phyloP scores from a whole-genome alignment of 2,888 invertebrate species.

The Brachyptera putata region DNA sequence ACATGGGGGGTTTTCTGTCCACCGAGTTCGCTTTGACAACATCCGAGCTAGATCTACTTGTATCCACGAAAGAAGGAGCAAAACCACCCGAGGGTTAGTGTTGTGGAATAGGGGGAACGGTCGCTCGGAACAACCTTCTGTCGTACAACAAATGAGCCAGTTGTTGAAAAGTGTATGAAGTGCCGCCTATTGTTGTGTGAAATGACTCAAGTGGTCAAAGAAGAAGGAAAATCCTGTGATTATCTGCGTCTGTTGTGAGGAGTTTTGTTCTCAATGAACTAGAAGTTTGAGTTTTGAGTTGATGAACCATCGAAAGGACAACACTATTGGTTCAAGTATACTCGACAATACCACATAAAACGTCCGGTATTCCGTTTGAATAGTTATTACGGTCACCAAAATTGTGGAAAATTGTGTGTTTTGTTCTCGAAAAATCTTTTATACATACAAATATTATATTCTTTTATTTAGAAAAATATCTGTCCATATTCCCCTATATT shows the following conservation, averaged over 20 bases:
- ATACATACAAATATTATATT: too few species aligned
- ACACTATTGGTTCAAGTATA: background rate
- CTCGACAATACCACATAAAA: conserved; percentile 1
- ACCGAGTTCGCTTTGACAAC: conserved; percentile 11
- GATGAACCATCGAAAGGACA: conserved; percentile 21
- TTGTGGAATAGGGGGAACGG: too few species aligned
- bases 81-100: too few species aligned
- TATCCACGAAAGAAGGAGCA: too few species aligned
- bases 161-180: conserved; percentile 6
- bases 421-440: too few species aligned
- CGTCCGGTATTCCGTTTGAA: conserved; percentile 3
- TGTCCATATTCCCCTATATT: too few species aligned
- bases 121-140: too few species aligned
- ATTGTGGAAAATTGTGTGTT: background rate
- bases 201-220: conserved; percentile 17
- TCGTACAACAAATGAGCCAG: background rate
- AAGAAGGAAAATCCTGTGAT: conserved; percentile 15
- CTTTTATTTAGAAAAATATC: too few species aligned
- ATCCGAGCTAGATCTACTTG: too few species aligned
- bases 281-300: background rate
- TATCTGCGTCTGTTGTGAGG: conserved; percentile 5
- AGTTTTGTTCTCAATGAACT: conserved; percentile 20
- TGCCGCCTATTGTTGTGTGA: background rate
- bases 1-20: conserved; percentile 7
- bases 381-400: conserved; percentile 10